phyloP scores from a whole-genome alignment of 2,113 vertebrate genomes.

The Sylvia atricapilla region DNA sequence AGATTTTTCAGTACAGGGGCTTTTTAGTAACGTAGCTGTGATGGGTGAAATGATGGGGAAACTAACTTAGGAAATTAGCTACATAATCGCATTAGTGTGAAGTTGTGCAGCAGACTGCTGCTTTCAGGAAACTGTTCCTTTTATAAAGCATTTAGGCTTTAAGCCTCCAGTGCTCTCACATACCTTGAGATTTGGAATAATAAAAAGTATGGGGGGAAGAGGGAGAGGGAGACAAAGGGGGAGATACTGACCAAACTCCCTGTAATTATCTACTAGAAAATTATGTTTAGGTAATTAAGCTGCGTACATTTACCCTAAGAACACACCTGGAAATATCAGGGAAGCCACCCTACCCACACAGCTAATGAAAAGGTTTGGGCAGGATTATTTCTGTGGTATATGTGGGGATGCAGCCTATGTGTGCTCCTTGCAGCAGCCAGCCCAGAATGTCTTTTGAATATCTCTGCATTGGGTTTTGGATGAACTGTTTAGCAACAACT shows the following conservation, averaged over 20 bases:
- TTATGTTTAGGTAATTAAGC: not conserved
- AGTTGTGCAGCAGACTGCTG: conserved; percentile 80
- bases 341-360: not conserved
- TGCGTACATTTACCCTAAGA: not conserved
- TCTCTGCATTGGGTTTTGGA: not conserved
- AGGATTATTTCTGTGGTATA: not conserved
- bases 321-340: not conserved
- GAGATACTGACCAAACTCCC: not conserved
- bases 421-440: not conserved
- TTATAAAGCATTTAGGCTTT: conserved; percentile 77
- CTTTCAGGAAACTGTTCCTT: conserved; percentile 82
- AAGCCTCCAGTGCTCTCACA: conserved; percentile 58
- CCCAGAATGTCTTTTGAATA: not conserved
- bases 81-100: conserved; percentile 90
- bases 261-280: not conserved
- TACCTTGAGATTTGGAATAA: conserved; percentile 62
- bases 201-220: not conserved
- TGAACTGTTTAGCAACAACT: not conserved
- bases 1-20: conserved; percentile 47
- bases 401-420: not conserved
- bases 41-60: conserved; percentile 86
- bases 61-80: conserved; percentile 91
- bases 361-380: not conserved
- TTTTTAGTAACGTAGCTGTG: conserved; percentile 74
- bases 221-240: not conserved